Evolutionary conservation across 2,888 invertebrate genomes (phyloP), one percentile per base, ranked within the genome.

Genomic region (Oligia fasciuncula): DNA sequence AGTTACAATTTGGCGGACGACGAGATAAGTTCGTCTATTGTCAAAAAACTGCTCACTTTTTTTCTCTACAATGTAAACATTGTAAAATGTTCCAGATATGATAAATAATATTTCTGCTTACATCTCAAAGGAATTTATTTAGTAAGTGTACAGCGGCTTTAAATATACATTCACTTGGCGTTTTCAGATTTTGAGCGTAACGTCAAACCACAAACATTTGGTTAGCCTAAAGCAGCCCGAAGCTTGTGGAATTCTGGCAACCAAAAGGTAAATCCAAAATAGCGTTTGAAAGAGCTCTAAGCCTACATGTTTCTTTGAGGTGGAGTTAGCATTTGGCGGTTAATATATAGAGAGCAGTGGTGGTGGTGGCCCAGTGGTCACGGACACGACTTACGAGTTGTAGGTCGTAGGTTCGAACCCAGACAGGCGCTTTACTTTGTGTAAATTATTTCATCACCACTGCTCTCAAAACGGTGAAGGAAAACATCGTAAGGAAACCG

Each of bases 181-280:
- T 65, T 80, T 51, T 11, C 35, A 80, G 80, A 81, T 73, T 85
- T 69, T n/a, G 43, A 85, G 29, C 14, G 23, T 65, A 51, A 69
- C 29, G 29, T 49, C 14, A 73, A 63, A 80, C 85, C 81, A 14
- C 81, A 73, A 65, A 84, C 80, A 65, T 85, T 62, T 69, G 80
- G 80, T 69, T 65, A 65, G 57, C 60, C 51, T 40, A 29, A 85
- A 82, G 60, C 71, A 40, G n/a, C n/a, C n/a, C n/a, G n/a, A 29
- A 68, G 73, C 65, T 65, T 29, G 60, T 62, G 80, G 29, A 69
- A 73, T 80, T 73, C 35, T 46, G 63, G 51, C 60, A 51, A 80
- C 68, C 35, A 65, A 65, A 85, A 85, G 65, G 79, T 49, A 54
- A 46, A 60, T 60, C 46, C 70, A 71, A 29, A 81, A 84, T 66